These are phyloP conservation scores for Nannospalax galili DNA, from an alignment of 2,113 vertebrate genomes.

Conservation along the genomic window DNA sequence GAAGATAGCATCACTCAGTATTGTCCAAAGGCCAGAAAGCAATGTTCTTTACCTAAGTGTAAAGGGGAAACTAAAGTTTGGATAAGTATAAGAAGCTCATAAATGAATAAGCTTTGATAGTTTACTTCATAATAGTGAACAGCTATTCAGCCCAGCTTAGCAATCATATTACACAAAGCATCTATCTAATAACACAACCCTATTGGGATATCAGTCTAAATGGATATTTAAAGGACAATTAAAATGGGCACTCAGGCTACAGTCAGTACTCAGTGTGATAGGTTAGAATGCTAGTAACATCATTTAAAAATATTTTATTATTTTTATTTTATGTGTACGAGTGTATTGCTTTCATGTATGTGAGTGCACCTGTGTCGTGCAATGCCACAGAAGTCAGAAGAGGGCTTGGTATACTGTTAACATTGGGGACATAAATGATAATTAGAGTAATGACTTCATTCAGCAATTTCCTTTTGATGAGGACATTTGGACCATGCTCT, in stretches of 20 bases:
- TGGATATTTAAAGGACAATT: constrained; percentile 81
- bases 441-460: constrained; percentile 85
- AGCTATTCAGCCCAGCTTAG: constrained; percentile 29
- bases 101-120: constrained; percentile 58
- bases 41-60: background rate
- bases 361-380: no score
- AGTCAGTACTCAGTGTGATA: constrained; percentile 60
- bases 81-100: background rate
- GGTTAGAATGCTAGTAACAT: constrained; percentile 69
- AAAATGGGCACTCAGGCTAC: constrained; percentile 73
- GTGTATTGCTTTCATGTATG: no score
- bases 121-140: constrained; percentile 56
- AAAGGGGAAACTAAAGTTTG: constrained; percentile 14
- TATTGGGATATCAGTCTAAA: constrained; percentile 75
- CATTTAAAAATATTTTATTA: constrained; percentile 76
- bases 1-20: constrained; percentile 5
- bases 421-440: constrained; percentile 78
- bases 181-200: constrained; percentile 69
- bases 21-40: constrained; percentile 25
- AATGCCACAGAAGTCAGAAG: no score
- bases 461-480: constrained; percentile 82
- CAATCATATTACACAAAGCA: constrained; percentile 57
- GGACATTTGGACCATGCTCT: constrained; percentile 81
- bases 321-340: no score
- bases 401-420: constrained; percentile 78